These are phyloP conservation scores for Eulithis testata DNA, from an alignment of 2,888 invertebrate species.

Conservation along the genomic window DNA sequence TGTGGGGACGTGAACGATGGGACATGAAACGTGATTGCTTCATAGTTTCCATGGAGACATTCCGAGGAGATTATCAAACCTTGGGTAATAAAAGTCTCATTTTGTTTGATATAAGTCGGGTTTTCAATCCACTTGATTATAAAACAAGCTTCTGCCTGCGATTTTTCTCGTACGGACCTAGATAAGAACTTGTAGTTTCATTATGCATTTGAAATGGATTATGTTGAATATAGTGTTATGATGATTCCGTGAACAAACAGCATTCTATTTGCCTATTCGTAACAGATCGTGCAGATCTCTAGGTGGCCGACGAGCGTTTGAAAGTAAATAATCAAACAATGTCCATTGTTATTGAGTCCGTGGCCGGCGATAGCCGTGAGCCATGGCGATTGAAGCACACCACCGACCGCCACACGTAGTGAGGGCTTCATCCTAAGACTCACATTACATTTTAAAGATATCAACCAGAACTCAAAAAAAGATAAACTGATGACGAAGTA, in stretches of 20 bases:
- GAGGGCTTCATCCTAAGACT: slow-evolving; percentile 16
- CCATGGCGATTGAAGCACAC: slow-evolving; percentile 51
- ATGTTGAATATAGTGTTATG: too few species aligned
- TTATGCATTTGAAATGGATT: too few species aligned
- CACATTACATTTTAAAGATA: too few species aligned
- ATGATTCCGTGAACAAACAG: neutral
- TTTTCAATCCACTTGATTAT: neutral
- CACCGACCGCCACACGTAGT: slow-evolving; percentile 21
- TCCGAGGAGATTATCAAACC: slow-evolving; percentile 7
- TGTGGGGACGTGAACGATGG: slow-evolving; percentile 38
- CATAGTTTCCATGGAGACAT: slow-evolving; percentile 27
- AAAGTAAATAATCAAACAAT: slow-evolving; percentile 62
- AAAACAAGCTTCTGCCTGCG: neutral
- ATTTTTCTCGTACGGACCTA: neutral
- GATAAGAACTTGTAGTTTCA: neutral
- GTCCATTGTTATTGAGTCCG: slow-evolving; percentile 59
- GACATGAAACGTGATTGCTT: slow-evolving; percentile 39
- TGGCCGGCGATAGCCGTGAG: slow-evolving; percentile 52
- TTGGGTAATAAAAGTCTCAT: slow-evolving; percentile 4
- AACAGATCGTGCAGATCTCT: slow-evolving; percentile 36
- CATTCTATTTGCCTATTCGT: neutral
- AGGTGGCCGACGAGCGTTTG: slow-evolving; percentile 39
- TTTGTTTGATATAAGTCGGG: neutral
- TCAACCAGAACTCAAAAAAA: too few species aligned
- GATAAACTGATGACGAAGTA: too few species aligned